Base-by-base conservation (phyloP, 2,113 vertebrate genomes). In the Xiphophorus couchianus region DNA sequence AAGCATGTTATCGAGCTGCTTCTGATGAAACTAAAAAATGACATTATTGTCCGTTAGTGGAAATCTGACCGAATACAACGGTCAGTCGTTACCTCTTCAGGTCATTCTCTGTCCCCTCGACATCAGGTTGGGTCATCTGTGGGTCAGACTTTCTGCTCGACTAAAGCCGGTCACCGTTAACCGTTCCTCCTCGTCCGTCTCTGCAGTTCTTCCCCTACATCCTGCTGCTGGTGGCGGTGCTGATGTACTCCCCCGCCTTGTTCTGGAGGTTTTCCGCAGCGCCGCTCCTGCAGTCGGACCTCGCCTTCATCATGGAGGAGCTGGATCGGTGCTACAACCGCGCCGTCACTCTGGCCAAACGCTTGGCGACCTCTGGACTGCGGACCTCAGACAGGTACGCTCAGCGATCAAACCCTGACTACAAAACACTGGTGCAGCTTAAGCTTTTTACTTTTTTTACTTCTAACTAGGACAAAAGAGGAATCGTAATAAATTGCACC, bases 281-380 rank as follows among this genome's bases (percentile, higher is more conserved):
- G 0, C 97, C 96, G 0, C 95, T 96, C 61, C 95, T 99, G 60
- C 96, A 93, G 86, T 97, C 97, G 3, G 98, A 99, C 88, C 91
- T 99, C 54, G 95, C 95, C 80, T 99, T 99, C 73, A 97, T 99
- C 77, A 96, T 99, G 95, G 97, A 98, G 86, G 96, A 98, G 74
- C 86, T 99, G 78, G 97, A 99, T 93, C 96, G 95, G 65, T 94
- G 95, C 66, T 99, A 99, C 84, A 99, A 99, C 87, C 93, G 95
- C 0, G 95, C 96, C 1, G 96, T 99, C 82, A 96, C 96, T 88
- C 94, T 96, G 44, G 94, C 97, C 51, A 96, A 96, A 69, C 91
- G 93, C 25, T 39, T 94, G 39, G 81, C 75, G 5, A 86, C 91
- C 0, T 76, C 85, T 0, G 83, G 62, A 1, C 67, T 37, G 35